Evolutionary conservation across 35 echinoderm and acorn worm species (phyloP), one percentile per base, ranked within the genome.

Genomic region (Amphiura filiformis): DNA sequence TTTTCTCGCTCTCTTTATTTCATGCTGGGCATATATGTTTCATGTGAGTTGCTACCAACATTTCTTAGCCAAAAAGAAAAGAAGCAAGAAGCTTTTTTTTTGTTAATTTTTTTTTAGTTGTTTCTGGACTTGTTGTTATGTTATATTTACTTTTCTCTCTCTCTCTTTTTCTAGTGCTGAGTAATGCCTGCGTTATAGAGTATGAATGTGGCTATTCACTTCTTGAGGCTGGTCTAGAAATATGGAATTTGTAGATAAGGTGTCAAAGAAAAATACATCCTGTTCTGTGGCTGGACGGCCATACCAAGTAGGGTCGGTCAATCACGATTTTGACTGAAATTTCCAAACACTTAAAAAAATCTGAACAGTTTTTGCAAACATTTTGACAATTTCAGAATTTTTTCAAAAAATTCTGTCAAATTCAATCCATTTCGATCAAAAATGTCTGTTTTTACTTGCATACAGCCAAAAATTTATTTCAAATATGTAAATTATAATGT

Each of bases 1-100:
- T 70, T 70, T n/a, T 70, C 15, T 70, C 26, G 61, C 61, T 70
- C 61, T 70, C 61, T 70, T 70, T 70, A 30, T 70, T 70, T 70
- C 61, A 70, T 70, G 61, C 61, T 18, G 61, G 61, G 17, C 15
- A 70, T 30, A 52, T 70, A 4, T 70, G 61, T 30, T 70, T 26
- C 61, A 70, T 70, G 61, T 70, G 61, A 70, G 61, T 70, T 70
- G 17, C 15, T 70, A 26, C 15, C 26, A 23, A 70, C 61, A 70
- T 70, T 70, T 70, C 61, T 70, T 70, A n/a, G 61, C 9, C 15
- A 70, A 4, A 47, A 4, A 47, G 5, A 47, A 17, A 47, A 70
- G 26, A 18, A n/a, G 26, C 17, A 70, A 70, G 26, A 70, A 70
- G 61, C 61, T 70, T 70, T 23, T 70, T 30, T 26, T 20, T 52